A percentile compares a stretch with the other conserved stretches of the same genome.
phyloP scores from a whole-genome alignment of 2,888 invertebrate species.

The Temnothorax ravouxi region DNA sequence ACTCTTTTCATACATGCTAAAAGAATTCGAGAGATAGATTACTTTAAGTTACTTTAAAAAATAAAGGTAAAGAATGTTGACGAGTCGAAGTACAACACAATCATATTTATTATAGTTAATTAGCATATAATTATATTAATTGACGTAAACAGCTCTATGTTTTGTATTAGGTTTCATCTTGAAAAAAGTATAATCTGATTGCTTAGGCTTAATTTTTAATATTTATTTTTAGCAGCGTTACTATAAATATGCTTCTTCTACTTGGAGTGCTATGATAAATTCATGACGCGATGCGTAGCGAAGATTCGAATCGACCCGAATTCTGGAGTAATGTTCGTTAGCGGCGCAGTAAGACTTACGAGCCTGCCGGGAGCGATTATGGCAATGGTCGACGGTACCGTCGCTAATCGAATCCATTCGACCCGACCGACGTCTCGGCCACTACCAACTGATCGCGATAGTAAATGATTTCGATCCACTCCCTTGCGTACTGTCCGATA shows the following conservation, averaged over 20 bases:
- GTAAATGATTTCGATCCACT: conserved; percentile 57
- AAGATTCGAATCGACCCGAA: conserved; percentile 56
- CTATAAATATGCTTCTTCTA: background rate
- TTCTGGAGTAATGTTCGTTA: conserved; percentile 61
- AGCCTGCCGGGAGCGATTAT: conserved; percentile 70
- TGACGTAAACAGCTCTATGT: background rate
- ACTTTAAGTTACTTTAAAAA: background rate
- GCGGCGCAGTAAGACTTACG: conserved; percentile 63
- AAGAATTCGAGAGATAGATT: background rate
- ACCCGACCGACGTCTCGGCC: conserved; percentile 33
- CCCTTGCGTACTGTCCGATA: conserved; percentile 26
- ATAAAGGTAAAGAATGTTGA: background rate
- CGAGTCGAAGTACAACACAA: background rate
- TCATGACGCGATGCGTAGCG: conserved; percentile 9
- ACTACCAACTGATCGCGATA: conserved; percentile 47
- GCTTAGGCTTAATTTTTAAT: background rate
- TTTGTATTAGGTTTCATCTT: background rate
- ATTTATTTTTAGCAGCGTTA: background rate
- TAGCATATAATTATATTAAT: background rate
- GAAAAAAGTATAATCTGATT: background rate
- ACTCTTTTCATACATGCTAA: background rate
- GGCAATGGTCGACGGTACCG: conserved; percentile 57
- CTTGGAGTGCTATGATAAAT: conserved; percentile 13
- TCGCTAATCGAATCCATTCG: conserved; percentile 65
- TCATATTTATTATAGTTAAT: background rate